These are phyloP conservation scores for Acrocyrtus sp. DNA, from an alignment of 2,888 invertebrate species.

Conservation along the genomic window DNA sequence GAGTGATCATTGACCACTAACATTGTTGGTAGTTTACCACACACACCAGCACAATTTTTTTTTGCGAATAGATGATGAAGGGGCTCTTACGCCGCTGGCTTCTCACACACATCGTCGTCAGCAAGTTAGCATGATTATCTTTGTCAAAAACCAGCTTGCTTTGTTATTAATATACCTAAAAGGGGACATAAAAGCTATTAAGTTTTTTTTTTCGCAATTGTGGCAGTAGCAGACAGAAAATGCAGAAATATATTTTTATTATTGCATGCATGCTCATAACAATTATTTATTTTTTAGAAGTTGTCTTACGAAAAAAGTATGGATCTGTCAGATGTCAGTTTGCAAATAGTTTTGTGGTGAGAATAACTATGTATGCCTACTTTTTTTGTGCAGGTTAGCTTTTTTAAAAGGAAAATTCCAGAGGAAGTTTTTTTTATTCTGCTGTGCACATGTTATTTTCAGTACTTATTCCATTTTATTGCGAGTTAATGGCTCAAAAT, in stretches of 20 bases:
- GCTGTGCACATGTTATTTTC: too few relatives aligned
- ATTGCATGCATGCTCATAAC: neutral
- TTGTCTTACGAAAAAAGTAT: neutral
- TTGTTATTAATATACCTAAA: constrained; percentile 28
- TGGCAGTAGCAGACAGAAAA: neutral
- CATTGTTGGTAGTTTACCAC: constrained; percentile 35
- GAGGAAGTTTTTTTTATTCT: too few relatives aligned
- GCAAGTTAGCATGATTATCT: neutral
- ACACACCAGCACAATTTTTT: constrained; percentile 33
- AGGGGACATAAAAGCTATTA: constrained; percentile 24
- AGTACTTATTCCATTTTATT: too few relatives aligned
- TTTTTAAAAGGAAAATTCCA: too few relatives aligned
- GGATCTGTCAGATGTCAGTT: neutral
- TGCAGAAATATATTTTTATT: constrained; percentile 1
- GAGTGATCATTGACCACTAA: constrained; percentile 20
- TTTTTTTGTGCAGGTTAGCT: too few relatives aligned
- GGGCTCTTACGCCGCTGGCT: constrained; percentile 36
- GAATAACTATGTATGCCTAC: neutral
- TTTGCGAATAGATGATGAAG: constrained; percentile 45
- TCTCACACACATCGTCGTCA: neutral
- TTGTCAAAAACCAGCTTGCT: constrained; percentile 16
- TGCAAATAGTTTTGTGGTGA: neutral
- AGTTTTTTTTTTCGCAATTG: constrained; percentile 10
- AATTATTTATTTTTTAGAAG: neutral
- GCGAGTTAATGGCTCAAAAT: too few relatives aligned